phyloP scores from a whole-genome alignment of 2,888 invertebrate species.

The Thecocarcelia acutangulata region DNA sequence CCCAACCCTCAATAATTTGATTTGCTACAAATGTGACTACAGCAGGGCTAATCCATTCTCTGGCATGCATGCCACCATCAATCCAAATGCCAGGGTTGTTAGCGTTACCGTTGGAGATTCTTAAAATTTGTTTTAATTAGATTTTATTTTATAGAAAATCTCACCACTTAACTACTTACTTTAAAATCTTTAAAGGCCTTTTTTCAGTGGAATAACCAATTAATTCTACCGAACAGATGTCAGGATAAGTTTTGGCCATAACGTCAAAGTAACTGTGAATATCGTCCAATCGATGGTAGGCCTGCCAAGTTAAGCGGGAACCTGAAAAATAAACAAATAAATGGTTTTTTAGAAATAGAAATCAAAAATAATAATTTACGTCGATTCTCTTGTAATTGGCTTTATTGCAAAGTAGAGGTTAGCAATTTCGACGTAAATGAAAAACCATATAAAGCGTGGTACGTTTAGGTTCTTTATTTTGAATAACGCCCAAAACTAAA shows the following conservation, averaged over 20 bases:
- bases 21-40: constrained; percentile 89
- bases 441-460: too few species aligned
- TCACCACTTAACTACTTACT: constrained; percentile 73
- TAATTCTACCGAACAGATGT: constrained; percentile 86
- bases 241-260: constrained; percentile 87
- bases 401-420: too few species aligned
- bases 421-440: too few species aligned
- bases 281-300: constrained; percentile 87
- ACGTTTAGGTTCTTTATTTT: too few species aligned
- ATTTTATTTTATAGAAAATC: neutral
- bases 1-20: constrained; percentile 86
- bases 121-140: constrained; percentile 70
- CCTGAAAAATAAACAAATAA: constrained; percentile 72
- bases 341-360: neutral
- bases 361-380: too few species aligned
- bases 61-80: constrained; percentile 91
- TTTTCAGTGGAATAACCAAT: constrained; percentile 90
- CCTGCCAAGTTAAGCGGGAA: constrained; percentile 87
- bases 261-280: constrained; percentile 88
- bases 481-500: too few species aligned
- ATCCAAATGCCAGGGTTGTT: constrained; percentile 87
- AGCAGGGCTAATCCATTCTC: constrained; percentile 94
- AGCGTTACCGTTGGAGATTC: constrained; percentile 86
- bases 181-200: constrained; percentile 86
- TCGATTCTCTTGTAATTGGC: too few species aligned